These are phyloP conservation scores for Zoanthus sansibaricus DNA, from an alignment of 92 coral and sea anemone species.

Conservation along the genomic window DNA sequence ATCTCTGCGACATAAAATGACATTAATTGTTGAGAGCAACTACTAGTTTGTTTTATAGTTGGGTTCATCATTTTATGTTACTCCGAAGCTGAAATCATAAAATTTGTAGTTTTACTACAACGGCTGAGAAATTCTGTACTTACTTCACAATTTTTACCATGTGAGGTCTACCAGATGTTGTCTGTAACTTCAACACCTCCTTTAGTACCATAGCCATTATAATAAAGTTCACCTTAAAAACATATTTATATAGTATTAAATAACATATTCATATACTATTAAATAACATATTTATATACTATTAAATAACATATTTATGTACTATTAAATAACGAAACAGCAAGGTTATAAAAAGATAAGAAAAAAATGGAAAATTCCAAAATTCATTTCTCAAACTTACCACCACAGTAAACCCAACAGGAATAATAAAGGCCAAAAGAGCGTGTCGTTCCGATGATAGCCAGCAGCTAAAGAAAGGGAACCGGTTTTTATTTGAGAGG, in stretches of 20 bases:
- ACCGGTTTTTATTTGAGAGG: too few species aligned
- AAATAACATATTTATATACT: too few species aligned
- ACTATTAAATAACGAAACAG: background rate
- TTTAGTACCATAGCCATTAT: slow-evolving; percentile 79
- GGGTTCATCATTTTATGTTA: too few species aligned
- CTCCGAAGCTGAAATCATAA: background rate
- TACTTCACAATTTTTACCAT: slow-evolving; percentile 67
- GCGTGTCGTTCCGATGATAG: slow-evolving; percentile 73
- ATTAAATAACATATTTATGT: too few species aligned
- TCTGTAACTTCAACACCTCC: slow-evolving; percentile 80
- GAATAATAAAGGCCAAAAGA: slow-evolving; percentile 80
- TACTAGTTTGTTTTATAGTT: too few species aligned
- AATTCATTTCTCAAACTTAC: slow-evolving; percentile 52
- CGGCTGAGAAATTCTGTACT: background rate
- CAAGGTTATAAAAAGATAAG: background rate
- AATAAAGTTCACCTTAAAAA: slow-evolving; percentile 70
- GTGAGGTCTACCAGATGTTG: slow-evolving; percentile 63
- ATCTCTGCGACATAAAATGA: too few species aligned
- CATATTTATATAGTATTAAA: background rate
- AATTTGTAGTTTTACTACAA: background rate
- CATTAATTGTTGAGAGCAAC: too few species aligned
- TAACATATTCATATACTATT: background rate
- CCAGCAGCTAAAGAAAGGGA: slow-evolving; percentile 77
- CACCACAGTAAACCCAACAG: slow-evolving; percentile 75
- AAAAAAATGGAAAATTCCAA: background rate